These are phyloP conservation scores for Osmerus eperlanus DNA, from an alignment of 2,113 vertebrate genomes.

Conservation along the genomic window DNA sequence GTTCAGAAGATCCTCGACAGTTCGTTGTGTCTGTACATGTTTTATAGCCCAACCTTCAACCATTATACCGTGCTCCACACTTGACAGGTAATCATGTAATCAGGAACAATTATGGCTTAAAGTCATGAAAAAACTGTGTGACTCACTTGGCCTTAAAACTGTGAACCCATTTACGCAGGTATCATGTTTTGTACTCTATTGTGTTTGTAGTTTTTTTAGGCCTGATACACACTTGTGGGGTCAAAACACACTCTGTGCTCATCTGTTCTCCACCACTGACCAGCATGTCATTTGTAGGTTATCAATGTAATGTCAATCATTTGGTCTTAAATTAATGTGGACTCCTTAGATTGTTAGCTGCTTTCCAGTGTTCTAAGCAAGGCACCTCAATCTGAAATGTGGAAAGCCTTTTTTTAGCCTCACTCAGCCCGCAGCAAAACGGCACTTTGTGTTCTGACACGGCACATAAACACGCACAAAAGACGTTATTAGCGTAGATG, in stretches of 20 bases:
- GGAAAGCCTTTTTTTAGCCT: slow-evolving; percentile 57
- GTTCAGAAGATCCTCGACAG: not conserved
- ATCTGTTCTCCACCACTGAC: no score
- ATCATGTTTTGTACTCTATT: no score
- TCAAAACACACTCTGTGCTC: no score
- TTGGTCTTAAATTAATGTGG: slow-evolving; percentile 44
- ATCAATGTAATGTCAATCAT: no score
- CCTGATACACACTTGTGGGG: no score
- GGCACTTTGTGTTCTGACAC: slow-evolving; percentile 80
- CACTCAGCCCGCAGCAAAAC: slow-evolving; percentile 74
- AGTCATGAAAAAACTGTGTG: not conserved
- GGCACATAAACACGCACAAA: slow-evolving; percentile 83
- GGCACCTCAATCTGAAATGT: slow-evolving; percentile 72
- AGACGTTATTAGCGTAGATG: slow-evolving; percentile 84
- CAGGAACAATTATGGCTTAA: not conserved
- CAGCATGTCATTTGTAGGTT: no score
- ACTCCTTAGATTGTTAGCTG: slow-evolving; percentile 53
- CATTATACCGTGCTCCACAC: not conserved
- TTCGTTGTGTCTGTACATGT: not conserved
- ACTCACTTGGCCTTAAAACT: not conserved
- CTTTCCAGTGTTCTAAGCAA: slow-evolving; percentile 59
- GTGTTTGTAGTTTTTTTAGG: no score
- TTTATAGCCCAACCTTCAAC: not conserved
- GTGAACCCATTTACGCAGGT: no score
- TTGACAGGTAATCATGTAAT: slow-evolving; percentile 7